Conservation (phyloP, 2,888 invertebrate species). For the Eupsilia transversa region DNA sequence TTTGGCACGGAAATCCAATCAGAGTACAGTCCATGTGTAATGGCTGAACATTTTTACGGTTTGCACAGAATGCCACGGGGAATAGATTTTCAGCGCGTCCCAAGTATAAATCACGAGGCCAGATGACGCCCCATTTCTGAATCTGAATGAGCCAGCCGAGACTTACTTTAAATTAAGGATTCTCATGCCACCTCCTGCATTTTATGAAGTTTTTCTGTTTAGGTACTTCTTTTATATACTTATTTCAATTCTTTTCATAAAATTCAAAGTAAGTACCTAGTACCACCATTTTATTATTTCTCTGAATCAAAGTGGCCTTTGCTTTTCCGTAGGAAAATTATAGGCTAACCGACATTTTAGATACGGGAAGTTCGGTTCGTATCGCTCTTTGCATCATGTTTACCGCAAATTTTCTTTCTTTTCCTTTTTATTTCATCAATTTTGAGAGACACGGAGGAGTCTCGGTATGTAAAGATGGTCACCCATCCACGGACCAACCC, state of each 20-base stretch:
- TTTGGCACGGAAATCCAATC: slow-evolving; percentile 52
- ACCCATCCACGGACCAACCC: no score
- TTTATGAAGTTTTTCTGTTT: slow-evolving; percentile 51
- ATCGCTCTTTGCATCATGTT: no score
- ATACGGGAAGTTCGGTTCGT: slow-evolving; percentile 1
- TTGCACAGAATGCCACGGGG: slow-evolving; percentile 60
- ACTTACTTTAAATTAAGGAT: slow-evolving; percentile 73
- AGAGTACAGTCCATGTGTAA: slow-evolving; percentile 67
- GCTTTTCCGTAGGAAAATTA: not conserved
- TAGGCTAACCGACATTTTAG: not conserved
- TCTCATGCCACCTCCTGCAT: slow-evolving; percentile 56
- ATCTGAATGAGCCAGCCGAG: slow-evolving; percentile 80
- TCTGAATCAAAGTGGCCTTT: no score
- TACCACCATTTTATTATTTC: no score
- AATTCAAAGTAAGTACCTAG: not conserved
- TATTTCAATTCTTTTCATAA: slow-evolving; percentile 15
- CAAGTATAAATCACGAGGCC: slow-evolving; percentile 83
- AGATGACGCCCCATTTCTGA: slow-evolving; percentile 83
- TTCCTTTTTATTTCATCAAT: no score
- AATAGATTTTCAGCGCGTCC: slow-evolving; percentile 77
- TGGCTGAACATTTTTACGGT: slow-evolving; percentile 70
- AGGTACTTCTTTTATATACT: slow-evolving; percentile 33
- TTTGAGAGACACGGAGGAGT: no score
- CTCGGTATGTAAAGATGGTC: no score
- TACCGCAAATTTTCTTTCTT: no score